phyloP scores from a whole-genome alignment of 2,888 invertebrate species.

The Hirtodrosophila histrioides region DNA sequence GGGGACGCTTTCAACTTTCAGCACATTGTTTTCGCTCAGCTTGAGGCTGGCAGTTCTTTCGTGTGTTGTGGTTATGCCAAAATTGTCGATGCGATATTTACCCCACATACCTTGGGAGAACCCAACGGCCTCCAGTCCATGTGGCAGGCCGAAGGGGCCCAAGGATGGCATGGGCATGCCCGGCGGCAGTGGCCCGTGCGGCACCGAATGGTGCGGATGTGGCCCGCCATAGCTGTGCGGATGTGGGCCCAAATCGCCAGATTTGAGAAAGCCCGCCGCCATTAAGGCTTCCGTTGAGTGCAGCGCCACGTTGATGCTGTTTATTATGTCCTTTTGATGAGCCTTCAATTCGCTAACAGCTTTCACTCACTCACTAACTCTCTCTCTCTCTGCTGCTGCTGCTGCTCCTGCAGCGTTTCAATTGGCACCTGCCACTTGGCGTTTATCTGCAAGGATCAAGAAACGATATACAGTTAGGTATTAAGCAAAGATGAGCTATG shows the following conservation, averaged over 20 bases:
- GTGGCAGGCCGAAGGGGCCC: conserved; percentile 85
- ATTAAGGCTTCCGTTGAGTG: conserved; percentile 85
- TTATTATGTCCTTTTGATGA: conserved; percentile 44
- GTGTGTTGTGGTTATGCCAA: conserved; percentile 54
- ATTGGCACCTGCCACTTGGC: no score
- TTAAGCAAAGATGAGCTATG: no score
- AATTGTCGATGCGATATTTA: conserved; percentile 83
- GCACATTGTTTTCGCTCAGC: conserved; percentile 51
- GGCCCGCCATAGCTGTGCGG: conserved; percentile 85
- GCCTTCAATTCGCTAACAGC: conserved; percentile 15
- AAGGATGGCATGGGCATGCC: conserved; percentile 85
- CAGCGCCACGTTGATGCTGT: conserved; percentile 84
- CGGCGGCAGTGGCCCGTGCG: conserved; percentile 84
- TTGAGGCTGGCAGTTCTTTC: neutral
- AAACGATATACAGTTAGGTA: no score
- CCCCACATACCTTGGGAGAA: conserved; percentile 85
- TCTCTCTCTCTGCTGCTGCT: conserved; percentile 2
- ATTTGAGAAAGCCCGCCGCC: conserved; percentile 85
- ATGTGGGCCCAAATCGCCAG: conserved; percentile 84
- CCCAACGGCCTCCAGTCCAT: conserved; percentile 85
- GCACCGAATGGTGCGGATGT: conserved; percentile 84
- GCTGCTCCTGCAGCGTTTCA: no score
- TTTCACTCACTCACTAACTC: conserved; percentile 1
- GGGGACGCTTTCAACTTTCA: conserved; percentile 47
- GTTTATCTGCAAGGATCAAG: conserved; percentile 15